Conservation (phyloP, 2,113 vertebrate species). For the Hemicordylus capensis region DNA sequence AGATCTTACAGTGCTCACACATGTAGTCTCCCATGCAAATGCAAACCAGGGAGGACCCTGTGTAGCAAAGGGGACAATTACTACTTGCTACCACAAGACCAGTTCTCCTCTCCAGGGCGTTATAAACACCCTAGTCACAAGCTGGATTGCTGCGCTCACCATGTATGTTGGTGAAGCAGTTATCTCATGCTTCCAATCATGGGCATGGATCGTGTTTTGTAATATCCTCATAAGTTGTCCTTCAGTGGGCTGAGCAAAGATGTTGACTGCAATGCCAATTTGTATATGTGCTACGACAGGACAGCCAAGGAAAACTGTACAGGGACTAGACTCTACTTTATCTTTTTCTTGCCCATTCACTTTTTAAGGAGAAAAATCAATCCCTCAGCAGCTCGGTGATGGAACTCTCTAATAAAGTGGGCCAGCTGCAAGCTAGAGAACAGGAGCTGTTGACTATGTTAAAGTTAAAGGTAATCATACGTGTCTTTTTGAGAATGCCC, state of each 20-base stretch:
- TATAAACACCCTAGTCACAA: too few species aligned
- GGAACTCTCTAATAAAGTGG: slow-evolving; percentile 83
- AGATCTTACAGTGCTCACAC: too few species aligned
- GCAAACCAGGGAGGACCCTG: too few species aligned
- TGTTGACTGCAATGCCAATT: not conserved
- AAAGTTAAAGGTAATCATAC: slow-evolving; percentile 83
- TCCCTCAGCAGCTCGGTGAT: slow-evolving; percentile 81
- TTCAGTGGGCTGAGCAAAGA: not conserved
- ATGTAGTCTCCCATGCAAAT: too few species aligned
- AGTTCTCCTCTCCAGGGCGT: too few species aligned
- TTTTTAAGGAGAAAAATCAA: slow-evolving; percentile 82
- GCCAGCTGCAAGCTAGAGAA: slow-evolving; percentile 87
- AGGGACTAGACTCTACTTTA: not conserved
- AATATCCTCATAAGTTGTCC: not conserved
- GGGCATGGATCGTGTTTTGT: not conserved
- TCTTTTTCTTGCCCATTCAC: slow-evolving; percentile 32
- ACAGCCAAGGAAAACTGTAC: not conserved
- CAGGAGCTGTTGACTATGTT: slow-evolving; percentile 87
- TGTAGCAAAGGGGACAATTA: too few species aligned
- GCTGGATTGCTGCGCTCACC: too few species aligned
- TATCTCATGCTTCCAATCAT: not conserved
- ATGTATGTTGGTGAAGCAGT: not conserved
- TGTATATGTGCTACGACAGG: not conserved
- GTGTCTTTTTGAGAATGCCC: fast-evolving
- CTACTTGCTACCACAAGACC: too few species aligned